Conservation (phyloP, 2,113 vertebrate species). For the Manacus vitellinus region DNA sequence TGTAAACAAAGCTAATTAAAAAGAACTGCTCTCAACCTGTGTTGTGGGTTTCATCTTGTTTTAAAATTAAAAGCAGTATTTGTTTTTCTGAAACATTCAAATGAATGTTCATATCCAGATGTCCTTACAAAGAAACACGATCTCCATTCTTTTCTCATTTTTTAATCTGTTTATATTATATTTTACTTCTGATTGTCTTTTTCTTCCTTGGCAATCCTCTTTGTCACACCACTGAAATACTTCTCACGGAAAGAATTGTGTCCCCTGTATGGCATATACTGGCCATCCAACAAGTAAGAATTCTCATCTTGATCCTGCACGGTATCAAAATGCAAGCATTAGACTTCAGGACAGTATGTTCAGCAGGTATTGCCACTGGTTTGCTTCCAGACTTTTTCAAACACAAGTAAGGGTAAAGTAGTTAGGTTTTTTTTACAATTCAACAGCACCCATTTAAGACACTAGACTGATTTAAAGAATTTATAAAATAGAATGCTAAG, state of each 20-base stretch:
- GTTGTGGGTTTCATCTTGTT: conserved; percentile 61
- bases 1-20: conserved; percentile 75
- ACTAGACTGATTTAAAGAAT: not conserved
- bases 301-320: conserved; percentile 82
- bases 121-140: conserved; percentile 42
- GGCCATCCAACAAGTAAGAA: conserved; percentile 75
- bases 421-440: not conserved
- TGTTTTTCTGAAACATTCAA: conserved; percentile 65
- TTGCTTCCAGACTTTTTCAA: not conserved
- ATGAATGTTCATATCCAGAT: conserved; percentile 59
- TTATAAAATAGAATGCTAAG: not conserved
- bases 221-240: conserved; percentile 94
- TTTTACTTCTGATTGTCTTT: conserved; percentile 72
- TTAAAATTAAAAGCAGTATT: conserved; percentile 65
- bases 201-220: conserved; percentile 85
- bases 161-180: conserved; percentile 32
- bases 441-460: not conserved
- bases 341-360: not conserved
- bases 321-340: conserved; percentile 40
- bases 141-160: conserved; percentile 59
- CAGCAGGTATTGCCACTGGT: not conserved
- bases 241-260: conserved; percentile 98
- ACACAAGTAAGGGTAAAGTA: not conserved
- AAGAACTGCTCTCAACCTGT: conserved; percentile 67
- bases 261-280: conserved; percentile 84